These are phyloP conservation scores for Scelioninae gen. 2 DNA, from an alignment of 2,888 invertebrate species.

Conservation along the genomic window DNA sequence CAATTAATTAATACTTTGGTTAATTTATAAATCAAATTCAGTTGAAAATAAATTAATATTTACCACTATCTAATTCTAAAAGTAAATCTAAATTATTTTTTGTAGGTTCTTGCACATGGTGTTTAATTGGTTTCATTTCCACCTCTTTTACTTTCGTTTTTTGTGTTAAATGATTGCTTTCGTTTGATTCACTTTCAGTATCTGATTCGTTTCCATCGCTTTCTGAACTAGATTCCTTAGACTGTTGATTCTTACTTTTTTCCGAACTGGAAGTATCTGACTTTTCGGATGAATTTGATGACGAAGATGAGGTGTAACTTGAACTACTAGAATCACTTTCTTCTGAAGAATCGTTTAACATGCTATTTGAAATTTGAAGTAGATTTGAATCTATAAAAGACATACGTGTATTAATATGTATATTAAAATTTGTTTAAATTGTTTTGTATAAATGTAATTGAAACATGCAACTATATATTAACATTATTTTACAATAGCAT, in stretches of 20 bases:
- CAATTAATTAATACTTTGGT: slow-evolving; percentile 77
- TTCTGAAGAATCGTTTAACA: slow-evolving; percentile 55
- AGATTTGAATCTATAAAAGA: slow-evolving; percentile 61
- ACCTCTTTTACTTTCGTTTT: slow-evolving; percentile 61
- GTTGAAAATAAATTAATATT: slow-evolving; percentile 75
- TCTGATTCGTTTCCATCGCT: slow-evolving; percentile 70
- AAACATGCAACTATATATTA: no score
- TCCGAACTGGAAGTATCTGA: slow-evolving; percentile 54
- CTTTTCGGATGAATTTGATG: slow-evolving; percentile 57
- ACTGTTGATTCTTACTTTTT: slow-evolving; percentile 63
- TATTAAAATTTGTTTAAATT: neutral
- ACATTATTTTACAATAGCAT: no score
- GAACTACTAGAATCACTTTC: slow-evolving; percentile 41
- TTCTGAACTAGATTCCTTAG: slow-evolving; percentile 67
- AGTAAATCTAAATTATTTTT: slow-evolving; percentile 88
- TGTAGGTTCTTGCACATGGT: slow-evolving; percentile 75
- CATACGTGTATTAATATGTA: neutral
- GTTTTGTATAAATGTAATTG: no score
- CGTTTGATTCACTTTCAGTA: slow-evolving; percentile 62
- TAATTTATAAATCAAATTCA: slow-evolving; percentile 82
- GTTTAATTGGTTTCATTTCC: slow-evolving; percentile 71
- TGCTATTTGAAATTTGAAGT: slow-evolving; percentile 35
- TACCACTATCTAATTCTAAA: slow-evolving; percentile 86
- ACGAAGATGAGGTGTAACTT: slow-evolving; percentile 42
- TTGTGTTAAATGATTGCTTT: slow-evolving; percentile 62